Percentiles rank a stretch among this genome's conserved stretches.
Conservation (phyloP, 2,797 vertebrate species). For the Brachyrhaphis roseni region DNA sequence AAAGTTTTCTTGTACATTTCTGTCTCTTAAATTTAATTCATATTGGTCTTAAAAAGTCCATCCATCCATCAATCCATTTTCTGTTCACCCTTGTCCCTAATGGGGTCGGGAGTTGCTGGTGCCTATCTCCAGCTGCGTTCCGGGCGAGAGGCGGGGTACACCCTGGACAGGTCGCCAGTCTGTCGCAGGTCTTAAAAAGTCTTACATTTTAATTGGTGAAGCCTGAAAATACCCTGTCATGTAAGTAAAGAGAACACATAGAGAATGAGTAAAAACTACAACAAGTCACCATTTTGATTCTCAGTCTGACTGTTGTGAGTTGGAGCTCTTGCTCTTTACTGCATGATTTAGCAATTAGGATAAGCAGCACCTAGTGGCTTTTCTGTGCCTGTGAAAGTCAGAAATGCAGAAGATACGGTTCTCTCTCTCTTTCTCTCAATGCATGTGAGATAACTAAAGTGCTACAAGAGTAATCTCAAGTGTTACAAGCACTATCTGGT, state of each 20-base stretch:
- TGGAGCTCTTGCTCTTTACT: constrained; percentile 28
- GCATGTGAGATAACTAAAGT: neutral
- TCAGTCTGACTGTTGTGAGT: constrained; percentile 19
- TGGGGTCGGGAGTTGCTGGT: no score
- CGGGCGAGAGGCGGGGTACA: no score
- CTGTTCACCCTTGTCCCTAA: no score
- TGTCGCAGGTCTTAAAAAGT: no score
- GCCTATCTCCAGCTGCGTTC: no score
- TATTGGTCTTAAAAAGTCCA: no score
- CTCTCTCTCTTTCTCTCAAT: neutral
- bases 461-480: constrained; percentile 29
- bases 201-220: no score
- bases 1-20: no score
- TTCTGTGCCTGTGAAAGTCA: constrained; percentile 11
- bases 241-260: neutral
- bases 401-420: constrained; percentile 16
- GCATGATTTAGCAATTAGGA: constrained; percentile 46
- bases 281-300: constrained; percentile 14
- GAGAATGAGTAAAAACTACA: constrained; percentile 4
- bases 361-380: constrained; percentile 14
- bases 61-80: no score
- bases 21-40: no score
- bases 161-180: no score
- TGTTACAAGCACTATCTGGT: constrained; percentile 44
- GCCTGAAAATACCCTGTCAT: no score